Percentiles rank a stretch among this genome's conserved stretches.
Conservation (phyloP, 1,140 invertebrate species). For the Aphaenogaster rudis region DNA sequence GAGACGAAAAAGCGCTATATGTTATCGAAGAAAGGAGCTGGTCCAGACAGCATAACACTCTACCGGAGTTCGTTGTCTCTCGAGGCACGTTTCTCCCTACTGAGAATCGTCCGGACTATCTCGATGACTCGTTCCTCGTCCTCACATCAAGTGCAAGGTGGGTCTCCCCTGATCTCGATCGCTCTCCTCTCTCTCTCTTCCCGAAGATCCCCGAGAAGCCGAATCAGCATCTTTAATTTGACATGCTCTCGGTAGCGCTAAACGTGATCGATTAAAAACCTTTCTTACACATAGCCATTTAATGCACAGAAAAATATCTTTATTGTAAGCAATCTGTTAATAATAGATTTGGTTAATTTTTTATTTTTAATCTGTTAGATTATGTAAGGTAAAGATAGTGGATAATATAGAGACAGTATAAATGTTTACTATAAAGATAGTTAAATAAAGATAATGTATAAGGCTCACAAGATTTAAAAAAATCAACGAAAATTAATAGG, state of each 20-base stretch:
- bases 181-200: slow-evolving; percentile 48
- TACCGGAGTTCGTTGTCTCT: slow-evolving; percentile 82
- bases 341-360: not conserved
- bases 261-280: not conserved
- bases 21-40: slow-evolving; percentile 77
- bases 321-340: not conserved
- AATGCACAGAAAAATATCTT: not conserved
- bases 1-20: slow-evolving; percentile 71
- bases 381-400: not conserved
- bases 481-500: too few species aligned
- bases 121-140: slow-evolving; percentile 81
- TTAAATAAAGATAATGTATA: too few species aligned
- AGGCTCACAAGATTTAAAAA: too few species aligned
- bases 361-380: not conserved
- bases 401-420: not conserved
- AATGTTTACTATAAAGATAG: not conserved
- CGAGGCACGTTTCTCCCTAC: slow-evolving; percentile 84
- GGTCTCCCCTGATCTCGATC: slow-evolving; percentile 67
- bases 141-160: slow-evolving; percentile 69
- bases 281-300: not conserved
- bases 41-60: slow-evolving; percentile 76
- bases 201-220: not conserved
- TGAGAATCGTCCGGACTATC: slow-evolving; percentile 80
- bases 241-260: not conserved
- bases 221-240: slow-evolving; percentile 28